Evolutionary conservation across 2,888 invertebrate genomes (phyloP).

Genomic region (Watsonalla cultraria): DNA sequence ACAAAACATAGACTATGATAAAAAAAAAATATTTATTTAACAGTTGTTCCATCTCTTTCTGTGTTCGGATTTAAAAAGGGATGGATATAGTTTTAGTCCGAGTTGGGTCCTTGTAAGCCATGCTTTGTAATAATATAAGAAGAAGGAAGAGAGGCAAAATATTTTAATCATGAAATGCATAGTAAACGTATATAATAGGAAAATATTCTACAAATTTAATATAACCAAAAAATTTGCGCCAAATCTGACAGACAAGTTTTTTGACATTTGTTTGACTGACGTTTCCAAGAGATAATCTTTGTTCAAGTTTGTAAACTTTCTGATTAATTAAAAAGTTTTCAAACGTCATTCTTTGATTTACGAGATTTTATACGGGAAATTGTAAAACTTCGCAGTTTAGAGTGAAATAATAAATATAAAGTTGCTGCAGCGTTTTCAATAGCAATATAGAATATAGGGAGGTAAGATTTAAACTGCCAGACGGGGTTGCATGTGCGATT

Average conservation of each 20-base stretch:
- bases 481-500: constrained; percentile 20
- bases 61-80: too few relatives aligned
- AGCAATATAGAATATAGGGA: constrained; percentile 40
- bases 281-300: constrained; percentile 2
- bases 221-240: background rate
- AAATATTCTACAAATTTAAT: background rate
- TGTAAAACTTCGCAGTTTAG: constrained; percentile 25
- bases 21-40: too few relatives aligned
- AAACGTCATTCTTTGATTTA: constrained; percentile 4
- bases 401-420: constrained; percentile 37
- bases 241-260: background rate
- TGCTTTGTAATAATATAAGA: too few relatives aligned
- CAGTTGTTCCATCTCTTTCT: too few relatives aligned
- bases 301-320: background rate
- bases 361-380: constrained; percentile 1
- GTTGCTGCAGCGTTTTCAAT: constrained; percentile 40
- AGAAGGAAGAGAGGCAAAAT: too few relatives aligned
- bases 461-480: constrained; percentile 47
- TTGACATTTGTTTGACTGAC: background rate
- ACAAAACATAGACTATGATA: too few relatives aligned
- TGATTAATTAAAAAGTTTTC: constrained; percentile 7
- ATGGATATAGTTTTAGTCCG: too few relatives aligned
- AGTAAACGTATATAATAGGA: background rate
- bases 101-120: too few relatives aligned
- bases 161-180: too few relatives aligned